Evolutionary conservation across 2,113 vertebrate genomes (phyloP).

Genomic region (Tachycineta bicolor): DNA sequence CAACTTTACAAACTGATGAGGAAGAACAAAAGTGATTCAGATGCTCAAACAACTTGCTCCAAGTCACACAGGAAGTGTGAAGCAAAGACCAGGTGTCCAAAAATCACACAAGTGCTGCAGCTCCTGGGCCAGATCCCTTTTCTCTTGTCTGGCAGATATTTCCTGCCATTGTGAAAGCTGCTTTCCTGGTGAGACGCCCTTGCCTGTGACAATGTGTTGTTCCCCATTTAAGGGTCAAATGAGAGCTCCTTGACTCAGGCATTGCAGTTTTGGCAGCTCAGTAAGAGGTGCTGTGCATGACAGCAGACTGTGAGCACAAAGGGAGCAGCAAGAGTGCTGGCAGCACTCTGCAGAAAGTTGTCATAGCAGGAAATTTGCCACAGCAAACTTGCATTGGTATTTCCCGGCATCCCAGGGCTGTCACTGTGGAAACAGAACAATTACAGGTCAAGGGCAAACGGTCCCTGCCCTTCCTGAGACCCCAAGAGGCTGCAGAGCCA

Average conservation of each 20-base stretch:
- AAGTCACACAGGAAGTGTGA: not conserved
- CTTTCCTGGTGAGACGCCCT: conserved; percentile 17
- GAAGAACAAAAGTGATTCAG: not conserved
- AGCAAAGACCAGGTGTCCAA: not conserved
- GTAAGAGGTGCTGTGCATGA: not conserved
- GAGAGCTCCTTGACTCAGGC: not conserved
- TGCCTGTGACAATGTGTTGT: not conserved
- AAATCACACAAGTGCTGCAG: not conserved
- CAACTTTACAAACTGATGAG: not conserved
- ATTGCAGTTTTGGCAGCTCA: not conserved
- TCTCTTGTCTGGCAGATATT: conserved; percentile 1
- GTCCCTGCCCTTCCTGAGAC: not conserved
- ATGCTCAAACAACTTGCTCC: not conserved
- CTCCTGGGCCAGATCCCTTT: not conserved
- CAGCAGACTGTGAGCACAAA: not conserved
- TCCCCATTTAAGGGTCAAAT: not conserved
- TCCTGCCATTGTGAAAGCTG: conserved; percentile 21
- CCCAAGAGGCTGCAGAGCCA: not conserved
- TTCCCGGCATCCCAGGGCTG: not conserved
- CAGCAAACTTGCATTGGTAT: not conserved
- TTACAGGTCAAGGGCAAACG: not conserved
- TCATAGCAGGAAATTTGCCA: not conserved
- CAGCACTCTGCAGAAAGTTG: not conserved
- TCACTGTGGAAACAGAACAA: not conserved
- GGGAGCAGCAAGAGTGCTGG: not conserved